Evolutionary conservation across 2,888 invertebrate species (phyloP), one percentile per base, ranked within the genome.

Genomic region (Andrena minutula): DNA sequence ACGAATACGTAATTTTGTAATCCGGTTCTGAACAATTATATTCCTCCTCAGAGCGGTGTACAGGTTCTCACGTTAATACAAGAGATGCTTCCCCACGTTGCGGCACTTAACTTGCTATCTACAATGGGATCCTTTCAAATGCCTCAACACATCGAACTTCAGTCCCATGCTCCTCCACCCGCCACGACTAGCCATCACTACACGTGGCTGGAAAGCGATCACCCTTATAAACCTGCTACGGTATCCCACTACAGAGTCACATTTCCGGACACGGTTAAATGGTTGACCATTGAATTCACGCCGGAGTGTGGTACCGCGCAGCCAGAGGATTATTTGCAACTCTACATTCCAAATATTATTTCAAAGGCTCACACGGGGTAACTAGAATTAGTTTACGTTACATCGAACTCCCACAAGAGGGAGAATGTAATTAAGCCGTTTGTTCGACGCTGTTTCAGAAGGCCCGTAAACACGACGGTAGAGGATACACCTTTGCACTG

Each of bases 271-370:
- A 95, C 95, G 85, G 98, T 99, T 0, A 97, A 97, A 86, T 99
- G 99, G 98, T 95, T 99, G 92, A 97, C 97, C 16, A 94, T 99
- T 5, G 99, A 99, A 94, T 99, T 99, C 94, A 99, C 99, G 92
- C 96, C 97, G 0, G 96, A 97, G 81, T 99, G 98, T 93, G 96
- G 98, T 70, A 99, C 99, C 0, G 97, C 97, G 1, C 99, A 99
- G 94, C 96, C 97, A 0, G 99, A 99, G 94, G 99, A 99, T 94
- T 97, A 97, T 20, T 94, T 98, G 8, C 96, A 97, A 69, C 94
- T 98, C 20, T 96, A 96, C 87, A 95, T 96, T 89, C 96, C 96
- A 8, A 94, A 95, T 78, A 88, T 90, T 51, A 85, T 89, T 23
- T 78, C 82, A 12, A 71, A 79, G 49, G 65, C 75, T 23, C 69